Evolutionary conservation across 2,113 vertebrate species (phyloP), one percentile per base, ranked within the genome.

Genomic region (Coturnix japonica): DNA sequence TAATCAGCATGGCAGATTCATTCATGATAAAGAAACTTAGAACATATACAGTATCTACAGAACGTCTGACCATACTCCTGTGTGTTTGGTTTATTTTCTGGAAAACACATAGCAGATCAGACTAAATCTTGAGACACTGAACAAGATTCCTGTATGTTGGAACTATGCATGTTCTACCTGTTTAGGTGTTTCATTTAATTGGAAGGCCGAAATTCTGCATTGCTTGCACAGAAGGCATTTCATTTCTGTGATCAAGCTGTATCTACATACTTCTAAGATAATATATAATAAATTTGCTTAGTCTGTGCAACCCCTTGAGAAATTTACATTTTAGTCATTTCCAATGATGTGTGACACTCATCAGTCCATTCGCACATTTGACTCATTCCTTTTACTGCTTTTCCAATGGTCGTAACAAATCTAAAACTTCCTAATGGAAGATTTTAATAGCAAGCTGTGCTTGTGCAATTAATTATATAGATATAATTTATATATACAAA

Each of bases 151-250:
- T 64, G 14, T 3, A 6, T 37, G 31, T 37, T 84, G 65, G 20
- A 83, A 64, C 56, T 69, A 2, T 56, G 10, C 54, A 74, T 54
- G 3, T 89, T 84, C 33, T 28, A 16, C 0, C 0, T 82, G 37
- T 21, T 44, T 66, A 49, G 30, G 6, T 53, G 23, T 82, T 91
- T 73, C 1, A 3, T 41, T 57, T 39, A 72, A 30, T 46, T 15
- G n/a, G 65, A 72, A 71, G 59, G 23, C 37, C 5, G 35, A 46
- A 25, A 5, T 69, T 63, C 46, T 0, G 3, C 63, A 41, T 91
- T 47, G 11, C 63, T 86, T 60, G 19, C 43, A 83, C 51, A 80
- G 76, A 76, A 93, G 25, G 13, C 20, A 39, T 89, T 85, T 71
- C 0, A 12, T 46, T 61, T 70, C 74, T 75, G 19, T 56, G 47